Evolutionary conservation across 2,888 invertebrate species (phyloP), one percentile per base, ranked within the genome.

Genomic region (Eupithecia abbreviata): DNA sequence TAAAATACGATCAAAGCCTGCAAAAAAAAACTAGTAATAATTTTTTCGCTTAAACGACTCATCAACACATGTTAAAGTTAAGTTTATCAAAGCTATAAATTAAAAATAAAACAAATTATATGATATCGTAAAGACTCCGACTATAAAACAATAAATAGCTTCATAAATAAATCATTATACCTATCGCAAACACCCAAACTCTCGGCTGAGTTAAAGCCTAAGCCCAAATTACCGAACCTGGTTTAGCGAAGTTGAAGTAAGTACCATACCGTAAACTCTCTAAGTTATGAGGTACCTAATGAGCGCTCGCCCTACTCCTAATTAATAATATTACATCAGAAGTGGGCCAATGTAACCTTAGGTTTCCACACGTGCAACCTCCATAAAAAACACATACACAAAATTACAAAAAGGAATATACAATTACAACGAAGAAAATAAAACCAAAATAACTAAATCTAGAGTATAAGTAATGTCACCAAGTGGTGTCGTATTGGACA

Each of bases 271-370:
- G 42, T 66, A 69, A 69, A 72, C 65, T 58, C 49, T n/a, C 42
- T 13, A 68, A 68, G 55, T 65, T 77, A 77, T 68, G 77, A 74
- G 72, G 62, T 42, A 42, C 45, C 69, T 65, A 55, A 77, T 65
- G 62, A 62, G 71, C 47, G 47, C 1, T 62, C 30, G 62, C 62
- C 62, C 67, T 62, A 55, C 45, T 12, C 68, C 68, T 77, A 70
- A 75, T 77, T 75, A 75, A 62, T 73, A 77, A 75, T 72, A 73
- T 70, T 74, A 77, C 73, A 55, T 47, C 70, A 73, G 51, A 76
- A 73, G 65, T 65, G 68, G 68, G 65, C 58, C 51, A 66, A 66
- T 41, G 65, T 73, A 75, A n/a, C 42, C 10, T 71, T 65, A 72
- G 42, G 75, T 69, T 72, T 51, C 66, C 18, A 75, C 49, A 70